Evolutionary conservation across 1,140 invertebrate genomes (phyloP).

Genomic region (Acromyrmex heyeri): DNA sequence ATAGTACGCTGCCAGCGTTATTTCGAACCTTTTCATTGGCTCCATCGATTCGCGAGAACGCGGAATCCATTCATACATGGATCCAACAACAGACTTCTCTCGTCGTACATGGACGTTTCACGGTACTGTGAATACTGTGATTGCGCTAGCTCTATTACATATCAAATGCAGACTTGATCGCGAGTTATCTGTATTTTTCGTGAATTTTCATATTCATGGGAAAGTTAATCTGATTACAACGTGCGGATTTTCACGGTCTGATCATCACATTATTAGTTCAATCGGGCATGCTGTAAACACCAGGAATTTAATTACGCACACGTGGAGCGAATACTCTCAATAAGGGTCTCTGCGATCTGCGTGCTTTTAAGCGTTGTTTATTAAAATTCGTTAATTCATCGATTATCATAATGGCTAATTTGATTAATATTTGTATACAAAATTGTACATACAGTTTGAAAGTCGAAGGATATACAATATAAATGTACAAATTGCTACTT

Average conservation of each 20-base stretch:
- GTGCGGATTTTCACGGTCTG: conserved; percentile 41
- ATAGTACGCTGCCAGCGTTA: background rate
- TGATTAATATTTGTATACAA: background rate
- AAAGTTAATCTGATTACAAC: conserved; percentile 66
- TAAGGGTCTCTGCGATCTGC: background rate
- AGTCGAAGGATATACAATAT: background rate
- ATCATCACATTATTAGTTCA: conserved; percentile 30
- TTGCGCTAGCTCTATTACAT: background rate
- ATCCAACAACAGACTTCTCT: conserved; percentile 11
- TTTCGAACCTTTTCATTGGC: conserved; percentile 19
- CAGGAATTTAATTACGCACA: conserved; percentile 52
- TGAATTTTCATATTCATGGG: conserved; percentile 12
- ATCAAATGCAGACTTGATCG: conserved; percentile 48
- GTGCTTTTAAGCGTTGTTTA: background rate
- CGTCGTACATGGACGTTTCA: background rate
- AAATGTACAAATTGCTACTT: background rate
- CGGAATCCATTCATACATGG: conserved; percentile 10
- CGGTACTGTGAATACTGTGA: conserved; percentile 18
- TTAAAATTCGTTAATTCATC: conserved; percentile 4
- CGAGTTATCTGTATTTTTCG: background rate
- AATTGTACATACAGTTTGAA: background rate
- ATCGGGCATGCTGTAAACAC: conserved; percentile 28
- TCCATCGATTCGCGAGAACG: conserved; percentile 18
- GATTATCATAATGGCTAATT: background rate
- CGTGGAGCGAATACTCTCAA: background rate